These are phyloP conservation scores for Luehdorfia chinensis DNA, from an alignment of 1,140 invertebrate species.

Conservation along the genomic window DNA sequence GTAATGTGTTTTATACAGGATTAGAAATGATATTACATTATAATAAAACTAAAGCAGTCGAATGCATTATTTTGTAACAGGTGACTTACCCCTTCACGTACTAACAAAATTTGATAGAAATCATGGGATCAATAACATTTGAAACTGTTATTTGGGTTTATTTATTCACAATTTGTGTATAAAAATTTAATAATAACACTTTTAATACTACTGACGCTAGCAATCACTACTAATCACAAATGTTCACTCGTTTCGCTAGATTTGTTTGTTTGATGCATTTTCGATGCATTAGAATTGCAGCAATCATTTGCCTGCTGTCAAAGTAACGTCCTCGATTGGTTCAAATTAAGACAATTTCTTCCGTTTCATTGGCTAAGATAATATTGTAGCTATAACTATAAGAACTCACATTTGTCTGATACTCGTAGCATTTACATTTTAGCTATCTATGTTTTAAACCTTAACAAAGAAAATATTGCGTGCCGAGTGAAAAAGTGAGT, in stretches of 20 bases:
- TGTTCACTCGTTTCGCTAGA: conserved; percentile 3
- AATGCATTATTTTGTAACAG: background rate
- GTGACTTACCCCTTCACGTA: conserved; percentile 7
- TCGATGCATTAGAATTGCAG: conserved; percentile 11
- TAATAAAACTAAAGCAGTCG: no score
- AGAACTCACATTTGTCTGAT: conserved; percentile 1
- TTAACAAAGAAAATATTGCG: no score
- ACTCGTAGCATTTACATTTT: no score
- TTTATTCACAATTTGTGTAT: no score
- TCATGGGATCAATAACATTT: background rate
- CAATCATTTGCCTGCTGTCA: conserved; percentile 10
- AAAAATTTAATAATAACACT: no score
- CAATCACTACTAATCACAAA: no score
- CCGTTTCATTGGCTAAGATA: conserved; percentile 3
- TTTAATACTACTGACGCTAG: no score
- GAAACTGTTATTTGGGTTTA: no score
- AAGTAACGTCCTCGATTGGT: conserved; percentile 12
- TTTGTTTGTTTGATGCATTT: conserved; percentile 15
- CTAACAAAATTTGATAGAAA: background rate
- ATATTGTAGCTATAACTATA: background rate
- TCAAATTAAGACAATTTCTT: conserved; percentile 8
- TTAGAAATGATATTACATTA: no score
- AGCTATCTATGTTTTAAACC: no score
- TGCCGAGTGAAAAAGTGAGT: no score
- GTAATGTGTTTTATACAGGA: no score